Percentiles rank a stretch among this genome's conserved stretches.
Evolutionary conservation across 2,888 invertebrate genomes (phyloP).

Genomic region (Papilio elwesi): DNA sequence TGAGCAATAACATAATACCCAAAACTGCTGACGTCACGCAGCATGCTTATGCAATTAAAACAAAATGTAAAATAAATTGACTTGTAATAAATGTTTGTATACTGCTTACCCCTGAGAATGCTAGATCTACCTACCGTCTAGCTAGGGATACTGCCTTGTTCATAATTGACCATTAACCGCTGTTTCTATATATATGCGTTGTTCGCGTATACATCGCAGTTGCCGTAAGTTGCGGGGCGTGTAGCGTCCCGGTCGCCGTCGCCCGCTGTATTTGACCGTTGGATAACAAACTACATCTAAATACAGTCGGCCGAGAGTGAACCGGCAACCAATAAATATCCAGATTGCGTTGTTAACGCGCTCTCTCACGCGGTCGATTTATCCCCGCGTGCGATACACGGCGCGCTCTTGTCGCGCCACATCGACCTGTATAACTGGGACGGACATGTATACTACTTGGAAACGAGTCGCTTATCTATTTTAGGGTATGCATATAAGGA

Average conservation of each 20-base stretch:
- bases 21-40: neutral
- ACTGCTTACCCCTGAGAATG: too few species aligned
- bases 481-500: neutral
- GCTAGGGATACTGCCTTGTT: neutral
- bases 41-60: neutral
- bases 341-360: slow-evolving; percentile 41
- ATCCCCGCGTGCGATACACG: slow-evolving; percentile 38
- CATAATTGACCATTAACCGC: slow-evolving; percentile 9
- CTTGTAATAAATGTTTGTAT: neutral
- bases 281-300: slow-evolving; percentile 66
- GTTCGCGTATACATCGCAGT: slow-evolving; percentile 21
- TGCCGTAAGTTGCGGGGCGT: neutral
- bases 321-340: slow-evolving; percentile 63
- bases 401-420: slow-evolving; percentile 34
- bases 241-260: slow-evolving; percentile 23
- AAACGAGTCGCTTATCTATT: slow-evolving; percentile 1
- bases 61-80: neutral
- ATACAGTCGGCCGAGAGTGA: slow-evolving; percentile 70
- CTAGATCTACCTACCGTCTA: too few species aligned
- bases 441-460: slow-evolving; percentile 15
- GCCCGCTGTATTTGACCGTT: slow-evolving; percentile 46
- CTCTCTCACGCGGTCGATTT: slow-evolving; percentile 39
- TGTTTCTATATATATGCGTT: too few species aligned
- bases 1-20: neutral
- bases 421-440: neutral